Conservation (phyloP, 2,113 vertebrate genomes). For the Dasyprocta punctata region DNA sequence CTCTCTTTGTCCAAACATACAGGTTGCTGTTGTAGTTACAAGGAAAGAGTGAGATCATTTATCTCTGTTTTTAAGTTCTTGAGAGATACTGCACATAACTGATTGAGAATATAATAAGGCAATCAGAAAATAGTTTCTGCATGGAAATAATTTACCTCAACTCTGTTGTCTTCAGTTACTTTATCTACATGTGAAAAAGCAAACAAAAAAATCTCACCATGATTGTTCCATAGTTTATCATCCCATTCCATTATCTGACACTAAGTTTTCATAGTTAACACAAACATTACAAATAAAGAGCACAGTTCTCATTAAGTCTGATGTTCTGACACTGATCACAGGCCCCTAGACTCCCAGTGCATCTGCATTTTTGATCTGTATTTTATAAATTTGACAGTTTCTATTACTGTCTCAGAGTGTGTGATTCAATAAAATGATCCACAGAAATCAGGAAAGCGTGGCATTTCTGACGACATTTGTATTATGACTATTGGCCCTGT, state of each 20-base stretch:
- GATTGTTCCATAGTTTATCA: background rate
- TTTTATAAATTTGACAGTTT: background rate
- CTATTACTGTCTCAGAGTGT: background rate
- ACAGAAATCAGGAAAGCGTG: background rate
- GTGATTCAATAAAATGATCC: background rate
- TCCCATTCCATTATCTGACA: background rate
- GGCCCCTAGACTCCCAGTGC: background rate
- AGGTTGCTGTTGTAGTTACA: background rate
- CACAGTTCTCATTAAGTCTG: background rate
- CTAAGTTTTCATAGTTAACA: background rate
- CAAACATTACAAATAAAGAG: background rate
- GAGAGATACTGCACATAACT: background rate
- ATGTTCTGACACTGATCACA: background rate
- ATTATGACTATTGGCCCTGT: background rate
- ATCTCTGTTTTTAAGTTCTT: background rate
- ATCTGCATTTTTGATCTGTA: background rate
- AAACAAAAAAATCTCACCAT: background rate
- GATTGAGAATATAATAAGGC: background rate
- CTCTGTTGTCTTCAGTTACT: background rate
- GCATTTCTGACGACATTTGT: background rate
- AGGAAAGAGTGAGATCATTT: background rate
- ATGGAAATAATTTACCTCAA: background rate
- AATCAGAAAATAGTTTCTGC: background rate
- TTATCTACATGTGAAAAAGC: background rate
- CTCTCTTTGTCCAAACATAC: background rate